Conservation (phyloP, 2,113 vertebrate species). For the Sander vitreus region DNA sequence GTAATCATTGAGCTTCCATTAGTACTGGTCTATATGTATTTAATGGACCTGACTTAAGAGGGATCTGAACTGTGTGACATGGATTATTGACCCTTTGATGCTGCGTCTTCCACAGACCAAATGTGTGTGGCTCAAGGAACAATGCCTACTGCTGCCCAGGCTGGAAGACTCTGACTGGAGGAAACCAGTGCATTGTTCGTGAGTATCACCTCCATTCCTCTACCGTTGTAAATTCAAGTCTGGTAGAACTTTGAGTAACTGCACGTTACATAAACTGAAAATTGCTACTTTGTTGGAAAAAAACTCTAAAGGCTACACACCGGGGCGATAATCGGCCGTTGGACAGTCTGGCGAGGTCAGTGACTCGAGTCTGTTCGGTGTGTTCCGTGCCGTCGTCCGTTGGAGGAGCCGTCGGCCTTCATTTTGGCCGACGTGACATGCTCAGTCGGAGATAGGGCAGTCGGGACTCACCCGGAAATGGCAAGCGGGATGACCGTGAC, state of each 20-base stretch:
- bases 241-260: neutral
- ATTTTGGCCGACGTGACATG: too few species aligned
- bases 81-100: conserved; percentile 10
- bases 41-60: neutral
- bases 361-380: too few species aligned
- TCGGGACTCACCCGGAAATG: too few species aligned
- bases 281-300: neutral
- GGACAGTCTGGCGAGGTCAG: too few species aligned
- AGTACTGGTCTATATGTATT: neutral
- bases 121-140: conserved; percentile 96
- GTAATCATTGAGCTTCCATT: conserved; percentile 2
- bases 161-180: conserved; percentile 98
- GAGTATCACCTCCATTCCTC: conserved; percentile 83
- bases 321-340: too few species aligned
- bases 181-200: conserved; percentile 99
- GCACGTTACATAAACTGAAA: neutral
- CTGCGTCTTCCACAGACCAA: conserved; percentile 87
- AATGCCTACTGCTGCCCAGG: conserved; percentile 98
- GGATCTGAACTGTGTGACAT: neutral
- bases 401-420: too few species aligned
- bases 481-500: too few species aligned
- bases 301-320: too few species aligned
- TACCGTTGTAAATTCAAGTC: neutral
- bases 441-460: too few species aligned
- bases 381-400: too few species aligned